A percentile compares a stretch with the other conserved stretches of the same genome.
phyloP scores from a whole-genome alignment of 1,140 invertebrate species.

The Bombus terrestris region DNA sequence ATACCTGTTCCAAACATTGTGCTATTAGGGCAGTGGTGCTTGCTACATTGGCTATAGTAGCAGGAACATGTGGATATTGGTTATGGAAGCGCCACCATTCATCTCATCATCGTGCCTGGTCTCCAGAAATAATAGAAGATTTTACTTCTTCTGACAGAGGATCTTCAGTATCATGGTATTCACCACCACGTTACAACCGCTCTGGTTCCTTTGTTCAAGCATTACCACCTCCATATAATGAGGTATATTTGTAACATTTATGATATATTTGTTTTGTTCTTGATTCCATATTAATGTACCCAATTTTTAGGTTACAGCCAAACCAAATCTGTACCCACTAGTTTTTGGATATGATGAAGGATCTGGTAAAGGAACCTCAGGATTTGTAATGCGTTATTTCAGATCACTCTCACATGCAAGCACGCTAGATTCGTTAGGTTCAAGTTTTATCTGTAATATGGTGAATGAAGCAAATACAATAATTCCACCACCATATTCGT shows the following conservation, averaged over 20 bases:
- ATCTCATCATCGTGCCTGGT: conserved; percentile 34
- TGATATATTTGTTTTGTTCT: not conserved
- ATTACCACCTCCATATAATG: conserved; percentile 90
- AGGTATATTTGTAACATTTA: conserved; percentile 82
- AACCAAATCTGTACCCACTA: conserved; percentile 91
- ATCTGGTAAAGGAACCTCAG: conserved; percentile 87
- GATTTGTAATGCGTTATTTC: conserved; percentile 93
- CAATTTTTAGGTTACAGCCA: conserved; percentile 88
- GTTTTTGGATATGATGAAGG: conserved; percentile 90
- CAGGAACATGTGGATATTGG: conserved; percentile 87
- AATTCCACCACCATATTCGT: conserved; percentile 91
- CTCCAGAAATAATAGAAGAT: conserved; percentile 72
- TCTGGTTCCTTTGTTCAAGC: conserved; percentile 90
- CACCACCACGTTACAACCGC: conserved; percentile 90
- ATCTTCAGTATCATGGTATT: conserved; percentile 89
- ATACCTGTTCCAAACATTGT: not conserved
- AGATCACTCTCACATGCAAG: conserved; percentile 90
- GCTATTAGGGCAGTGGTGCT: conserved; percentile 84
- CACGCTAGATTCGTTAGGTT: conserved; percentile 91
- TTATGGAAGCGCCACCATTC: conserved; percentile 84
- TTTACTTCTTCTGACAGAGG: conserved; percentile 86
- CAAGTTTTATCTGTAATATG: conserved; percentile 91
- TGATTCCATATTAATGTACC: not conserved
- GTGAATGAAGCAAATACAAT: conserved; percentile 91
- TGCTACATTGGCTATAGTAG: conserved; percentile 83